Conservation (phyloP, 1,140 invertebrate genomes). For the Nephotettix cincticeps region DNA sequence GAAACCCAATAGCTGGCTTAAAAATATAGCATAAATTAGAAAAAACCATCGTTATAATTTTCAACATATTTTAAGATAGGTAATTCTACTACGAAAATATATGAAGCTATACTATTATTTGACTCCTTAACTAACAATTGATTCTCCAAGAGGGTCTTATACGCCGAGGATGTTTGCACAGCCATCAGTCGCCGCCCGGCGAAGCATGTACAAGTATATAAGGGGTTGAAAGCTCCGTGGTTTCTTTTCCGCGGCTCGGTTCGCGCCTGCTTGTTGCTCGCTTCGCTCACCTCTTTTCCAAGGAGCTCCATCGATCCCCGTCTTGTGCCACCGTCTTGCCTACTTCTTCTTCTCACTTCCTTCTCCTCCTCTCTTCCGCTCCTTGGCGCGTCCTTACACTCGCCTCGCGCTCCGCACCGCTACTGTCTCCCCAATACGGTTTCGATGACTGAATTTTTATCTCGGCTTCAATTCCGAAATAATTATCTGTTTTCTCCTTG, state of each 20-base stretch:
- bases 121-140: too few relatives aligned
- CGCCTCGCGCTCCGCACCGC: neutral
- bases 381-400: neutral
- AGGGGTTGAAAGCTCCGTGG: too few relatives aligned
- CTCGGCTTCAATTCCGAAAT: conserved; percentile 32
- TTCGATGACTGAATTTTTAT: conserved; percentile 32
- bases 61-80: too few relatives aligned
- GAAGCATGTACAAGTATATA: too few relatives aligned
- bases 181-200: too few relatives aligned
- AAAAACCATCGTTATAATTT: too few relatives aligned
- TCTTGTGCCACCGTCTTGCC: neutral
- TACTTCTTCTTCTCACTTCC: conserved; percentile 5
- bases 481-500: conserved; percentile 30
- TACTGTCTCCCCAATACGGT: conserved; percentile 30
- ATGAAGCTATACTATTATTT: too few relatives aligned
- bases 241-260: neutral
- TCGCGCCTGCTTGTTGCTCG: neutral
- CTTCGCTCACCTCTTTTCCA: neutral
- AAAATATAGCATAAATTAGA: too few relatives aligned
- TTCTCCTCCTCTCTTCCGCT: conserved; percentile 12
- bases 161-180: too few relatives aligned
- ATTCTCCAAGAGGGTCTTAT: too few relatives aligned
- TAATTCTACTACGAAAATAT: too few relatives aligned
- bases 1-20: too few relatives aligned
- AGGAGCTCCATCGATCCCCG: neutral